Base-by-base conservation (phyloP, 2,888 invertebrate genomes). In the Lysandra bellargus region DNA sequence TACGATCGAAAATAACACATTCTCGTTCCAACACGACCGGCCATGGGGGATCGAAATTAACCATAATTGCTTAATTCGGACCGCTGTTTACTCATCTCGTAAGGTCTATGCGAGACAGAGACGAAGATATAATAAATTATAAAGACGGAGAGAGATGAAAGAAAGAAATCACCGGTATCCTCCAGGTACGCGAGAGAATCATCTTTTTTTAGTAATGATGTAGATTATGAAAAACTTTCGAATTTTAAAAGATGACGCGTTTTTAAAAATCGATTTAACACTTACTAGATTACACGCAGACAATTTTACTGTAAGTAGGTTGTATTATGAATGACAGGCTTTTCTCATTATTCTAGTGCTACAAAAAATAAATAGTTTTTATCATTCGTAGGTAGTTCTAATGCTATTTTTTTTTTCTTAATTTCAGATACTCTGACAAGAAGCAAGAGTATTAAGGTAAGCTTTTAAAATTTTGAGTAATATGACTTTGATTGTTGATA, bases 21-120 rank as follows among this genome's bases (percentile, higher is more conserved):
- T 90, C 92, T 83, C 85, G 87, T 86, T 86, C 90, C 89, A 88
- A 86, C 89, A 89, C 92, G 90, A 88, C 90, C 88, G 86, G 88
- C 90, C 87, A 90, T 91, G 89, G 90, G 91, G 90, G 92, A 90
- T 92, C 91, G 88, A 93, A 94, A 94, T 94, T 94, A 94, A 93
- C 93, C 89, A 93, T 94, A 94, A 94, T 94, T 94, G 93, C 94
- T 94, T 94, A 94, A 94, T 94, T 93, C 92, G 88, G 91, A 93
- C 88, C 89, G 88, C 87, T 88, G 89, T 91, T 89, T 90, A 90
- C 88, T 88, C 88, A 88, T 86, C 90, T 89, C 87, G 87, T 88
- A 88, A 87, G 88, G 86, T 86, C 83, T 84, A 83, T 80, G 83
- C 79, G 73, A 75, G 86, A 90, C 80, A 81, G 86, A 84, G 90